Evolutionary conservation across 2,888 invertebrate genomes (phyloP), one percentile per base, ranked within the genome.

Genomic region (Thalpophila matura): DNA sequence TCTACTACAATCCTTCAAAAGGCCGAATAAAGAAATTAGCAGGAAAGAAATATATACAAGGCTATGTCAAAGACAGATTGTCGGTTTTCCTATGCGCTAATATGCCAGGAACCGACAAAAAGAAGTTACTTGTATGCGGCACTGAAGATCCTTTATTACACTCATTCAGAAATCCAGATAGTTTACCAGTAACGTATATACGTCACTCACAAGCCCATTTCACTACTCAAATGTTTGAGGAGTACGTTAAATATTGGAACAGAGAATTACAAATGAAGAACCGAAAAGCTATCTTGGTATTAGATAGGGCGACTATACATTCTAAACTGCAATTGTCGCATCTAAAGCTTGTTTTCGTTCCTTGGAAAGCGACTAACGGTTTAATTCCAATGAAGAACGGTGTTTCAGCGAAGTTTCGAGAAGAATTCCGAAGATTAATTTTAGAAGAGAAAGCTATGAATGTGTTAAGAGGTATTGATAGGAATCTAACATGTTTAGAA

Each of bases 231-330:
- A 86, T 86, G 79, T 88, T 88, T 42, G 88, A 88, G 46, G 83
- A 86, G 20, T 88, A 86, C 14, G 86, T 88, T 0, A 85, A 79
- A 61, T 83, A 79, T 60, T 88, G 88, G 88, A 87, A 88, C 12
- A 67, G 68, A 1, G 83, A 88, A 14, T 56, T 88, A 3, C 63
- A 83, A 42, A n/a, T 58, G 0, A 65, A 64, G 16, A 73, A 86
- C 47, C 70, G 77, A 9, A 86, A 77, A 68, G 87, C 83, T 0
- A 67, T 88, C 0, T 51, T 88, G 1, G 65, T 89, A 0, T 53
- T 89, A 33, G 88, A 89, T 51, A 53, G 88, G 14, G 88, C 87
- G 0, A 86, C 86, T 0, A 86, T 88, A 68, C 88, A 89, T 69
- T 80, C 87, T 1, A 89, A 89, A 64, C 35, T 88, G 1, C 81